A percentile compares a stretch with the other conserved stretches of the same genome.
phyloP scores from a whole-genome alignment of 2,888 invertebrate species.

The Plemyria rubiginata region DNA sequence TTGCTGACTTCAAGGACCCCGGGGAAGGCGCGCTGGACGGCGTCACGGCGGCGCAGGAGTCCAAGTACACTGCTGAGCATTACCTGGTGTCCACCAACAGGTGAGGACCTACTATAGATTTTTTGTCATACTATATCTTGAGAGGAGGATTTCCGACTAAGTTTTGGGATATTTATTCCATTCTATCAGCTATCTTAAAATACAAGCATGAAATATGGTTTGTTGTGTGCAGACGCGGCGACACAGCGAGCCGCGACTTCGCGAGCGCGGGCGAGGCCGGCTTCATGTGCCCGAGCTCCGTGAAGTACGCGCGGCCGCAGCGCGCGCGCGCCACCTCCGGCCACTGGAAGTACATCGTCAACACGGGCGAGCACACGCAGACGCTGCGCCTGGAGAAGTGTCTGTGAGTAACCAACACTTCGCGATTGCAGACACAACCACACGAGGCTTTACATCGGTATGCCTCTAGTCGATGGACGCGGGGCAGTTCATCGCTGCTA shows the following conservation, averaged over 20 bases:
- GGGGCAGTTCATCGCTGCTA: no score
- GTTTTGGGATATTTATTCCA: no score
- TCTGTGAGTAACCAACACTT: no score
- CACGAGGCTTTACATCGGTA: no score
- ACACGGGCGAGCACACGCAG: slow-evolving; percentile 93
- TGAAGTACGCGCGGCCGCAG: slow-evolving; percentile 92
- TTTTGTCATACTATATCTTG: no score
- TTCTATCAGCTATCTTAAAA: no score
- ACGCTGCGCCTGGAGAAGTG: slow-evolving; percentile 93
- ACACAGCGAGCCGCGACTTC: slow-evolving; percentile 82
- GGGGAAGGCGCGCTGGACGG: slow-evolving; percentile 85
- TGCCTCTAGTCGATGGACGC: no score
- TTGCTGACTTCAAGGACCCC: slow-evolving; percentile 88
- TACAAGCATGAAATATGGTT: no score
- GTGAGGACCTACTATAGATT: no score
- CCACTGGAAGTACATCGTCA: slow-evolving; percentile 94
- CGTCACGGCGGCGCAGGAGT: slow-evolving; percentile 81
- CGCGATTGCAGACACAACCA: no score
- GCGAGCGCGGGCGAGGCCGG: slow-evolving; percentile 86
- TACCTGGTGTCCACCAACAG: slow-evolving; percentile 76
- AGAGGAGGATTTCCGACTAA: no score
- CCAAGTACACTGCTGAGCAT: slow-evolving; percentile 77
- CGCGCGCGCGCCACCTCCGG: slow-evolving; percentile 92
- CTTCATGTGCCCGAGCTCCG: slow-evolving; percentile 91
- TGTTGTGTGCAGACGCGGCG: slow-evolving; percentile 83